Base-by-base conservation (phyloP, 2,888 invertebrate genomes). In the Athalia rosae region DNA sequence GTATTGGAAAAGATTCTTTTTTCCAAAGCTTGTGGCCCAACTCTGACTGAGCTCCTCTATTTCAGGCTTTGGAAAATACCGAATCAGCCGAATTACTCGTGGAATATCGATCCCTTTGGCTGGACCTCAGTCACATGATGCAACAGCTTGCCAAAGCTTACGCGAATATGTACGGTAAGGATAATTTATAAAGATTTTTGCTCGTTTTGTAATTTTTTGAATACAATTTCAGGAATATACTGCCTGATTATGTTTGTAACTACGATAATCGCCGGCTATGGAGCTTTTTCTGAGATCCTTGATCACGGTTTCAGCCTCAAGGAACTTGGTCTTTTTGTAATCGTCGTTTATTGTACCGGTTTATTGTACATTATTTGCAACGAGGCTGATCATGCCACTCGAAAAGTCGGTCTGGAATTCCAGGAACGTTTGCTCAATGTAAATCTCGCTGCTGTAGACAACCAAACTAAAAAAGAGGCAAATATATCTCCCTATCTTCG, bases 101-200 rank as follows among this genome's bases (percentile, higher is more conserved):
- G 0, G 93, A 94, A 85, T 94, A 93, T 87, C 91, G 95, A 11
- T 93, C 94, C 86, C 90, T 94, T 28, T 93, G 94, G 94, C 94
- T 94, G 0, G 95, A 95, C 84, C 89, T 95, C 43, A 95, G 94
- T 3, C 94, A 95, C 82, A 94, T 95, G 94, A 95, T 95, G 95
- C 95, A 95, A 86, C 95, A 95, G 86, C 89, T 95, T 82, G 95
- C 94, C 90, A 90, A 79, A 84, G 95, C 95, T 0, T 95, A 95
- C 85, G 94, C 94, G 73, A 95, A 95, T 82, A 94, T 95, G 94
- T 95, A 95, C 81, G 94, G 77, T 77, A 56, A 62, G 77, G 43
- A 13, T 7, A 45, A 41, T 4, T 43, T 11, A 58, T n/a, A 58
- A n/a, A 48, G 11, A 28, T 9, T 13, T 53, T 48, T 1, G 7